Evolutionary conservation across 2,888 invertebrate genomes (phyloP).

Genomic region (Biston betularia): DNA sequence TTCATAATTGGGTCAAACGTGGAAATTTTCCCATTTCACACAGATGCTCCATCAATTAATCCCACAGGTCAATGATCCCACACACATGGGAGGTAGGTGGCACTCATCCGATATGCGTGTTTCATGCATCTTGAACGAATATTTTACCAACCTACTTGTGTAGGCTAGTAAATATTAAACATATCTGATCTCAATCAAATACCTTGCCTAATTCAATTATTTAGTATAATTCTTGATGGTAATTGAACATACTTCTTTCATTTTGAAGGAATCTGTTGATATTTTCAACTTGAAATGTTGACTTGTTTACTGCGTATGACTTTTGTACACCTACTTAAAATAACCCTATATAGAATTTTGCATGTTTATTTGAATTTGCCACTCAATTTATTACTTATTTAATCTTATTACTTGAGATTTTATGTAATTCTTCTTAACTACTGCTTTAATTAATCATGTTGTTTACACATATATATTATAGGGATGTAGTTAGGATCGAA

Average conservation of each 20-base stretch:
- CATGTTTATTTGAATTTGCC: no score
- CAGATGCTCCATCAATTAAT: slow-evolving; percentile 30
- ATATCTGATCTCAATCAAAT: slow-evolving; percentile 2
- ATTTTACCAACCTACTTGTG: slow-evolving; percentile 2
- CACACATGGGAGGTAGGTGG: slow-evolving; percentile 24
- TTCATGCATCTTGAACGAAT: slow-evolving; percentile 26
- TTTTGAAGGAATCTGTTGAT: no score
- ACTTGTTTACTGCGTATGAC: no score
- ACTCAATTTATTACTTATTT: no score
- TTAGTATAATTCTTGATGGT: not conserved
- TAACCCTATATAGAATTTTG: no score
- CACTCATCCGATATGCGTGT: slow-evolving; percentile 24
- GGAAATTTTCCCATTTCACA: slow-evolving; percentile 31
- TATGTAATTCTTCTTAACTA: no score
- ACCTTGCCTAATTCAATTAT: slow-evolving; percentile 16
- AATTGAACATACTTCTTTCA: not conserved
- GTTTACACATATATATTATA: no score
- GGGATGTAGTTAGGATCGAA: no score
- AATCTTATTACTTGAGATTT: no score
- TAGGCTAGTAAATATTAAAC: not conserved
- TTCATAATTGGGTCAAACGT: slow-evolving; percentile 30
- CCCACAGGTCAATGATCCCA: slow-evolving; percentile 23
- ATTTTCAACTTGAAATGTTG: no score
- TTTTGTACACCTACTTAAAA: no score
- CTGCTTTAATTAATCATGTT: no score